Evolutionary conservation across 2,113 vertebrate genomes (phyloP).

Genomic region (Ornithorhynchus anatinus): DNA sequence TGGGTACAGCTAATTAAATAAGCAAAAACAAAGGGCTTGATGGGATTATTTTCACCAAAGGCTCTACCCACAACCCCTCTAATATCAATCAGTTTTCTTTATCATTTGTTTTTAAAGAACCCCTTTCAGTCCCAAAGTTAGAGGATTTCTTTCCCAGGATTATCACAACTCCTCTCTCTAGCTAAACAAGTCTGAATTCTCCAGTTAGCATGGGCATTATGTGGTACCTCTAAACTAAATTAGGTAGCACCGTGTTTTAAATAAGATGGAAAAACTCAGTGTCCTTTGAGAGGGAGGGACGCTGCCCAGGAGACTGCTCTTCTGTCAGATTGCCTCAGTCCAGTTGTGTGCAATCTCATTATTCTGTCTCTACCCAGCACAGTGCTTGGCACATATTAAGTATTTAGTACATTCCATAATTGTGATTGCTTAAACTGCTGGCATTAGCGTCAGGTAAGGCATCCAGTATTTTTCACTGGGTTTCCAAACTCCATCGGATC

Average conservation of each 20-base stretch:
- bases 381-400: no score
- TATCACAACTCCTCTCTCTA: neutral
- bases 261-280: no score
- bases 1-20: neutral
- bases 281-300: no score
- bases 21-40: neutral
- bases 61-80: no score
- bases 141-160: neutral
- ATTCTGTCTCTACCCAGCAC: no score
- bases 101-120: neutral
- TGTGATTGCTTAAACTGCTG: no score
- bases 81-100: neutral
- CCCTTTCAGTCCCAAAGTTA: neutral
- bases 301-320: no score
- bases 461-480: neutral
- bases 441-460: no score
- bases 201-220: neutral
- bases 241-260: neutral
- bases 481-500: neutral
- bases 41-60: neutral
- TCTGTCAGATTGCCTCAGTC: no score
- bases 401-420: no score
- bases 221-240: neutral
- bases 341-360: no score
- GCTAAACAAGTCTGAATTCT: neutral